Conservation (phyloP, 2,113 vertebrate genomes). For the Chaetorhynchus papuensis region DNA sequence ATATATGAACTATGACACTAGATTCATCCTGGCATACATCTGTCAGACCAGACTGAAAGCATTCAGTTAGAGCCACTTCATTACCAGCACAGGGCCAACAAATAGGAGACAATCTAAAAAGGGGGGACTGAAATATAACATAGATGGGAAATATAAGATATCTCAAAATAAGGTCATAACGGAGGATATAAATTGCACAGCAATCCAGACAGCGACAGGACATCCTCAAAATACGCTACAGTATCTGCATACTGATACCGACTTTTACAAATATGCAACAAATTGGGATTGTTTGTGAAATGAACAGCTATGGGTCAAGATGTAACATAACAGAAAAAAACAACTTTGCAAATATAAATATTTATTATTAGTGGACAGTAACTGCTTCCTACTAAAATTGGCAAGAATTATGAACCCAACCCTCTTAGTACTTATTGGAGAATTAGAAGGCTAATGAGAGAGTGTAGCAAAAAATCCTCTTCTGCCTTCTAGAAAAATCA, state of each 20-base stretch:
- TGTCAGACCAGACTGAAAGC: not conserved
- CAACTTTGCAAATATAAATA: constrained; percentile 6
- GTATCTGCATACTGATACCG: not conserved
- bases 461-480: not conserved
- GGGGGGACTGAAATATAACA: not conserved
- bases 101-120: constrained; percentile 6
- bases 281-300: constrained; percentile 14
- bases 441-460: not conserved
- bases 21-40: constrained; percentile 3
- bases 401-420: not conserved
- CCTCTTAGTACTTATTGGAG: not conserved
- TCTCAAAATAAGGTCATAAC: constrained; percentile 24
- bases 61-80: constrained; percentile 8
- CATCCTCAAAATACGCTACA: not conserved
- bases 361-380: constrained; percentile 3
- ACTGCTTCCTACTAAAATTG: constrained; percentile 14
- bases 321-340: not conserved
- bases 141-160: not conserved
- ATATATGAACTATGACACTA: not conserved
- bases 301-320: constrained; percentile 19
- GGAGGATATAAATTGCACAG: not conserved
- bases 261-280: not conserved
- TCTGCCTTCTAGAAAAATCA: constrained; percentile 21
- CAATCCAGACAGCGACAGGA: not conserved
- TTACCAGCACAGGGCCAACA: not conserved